phyloP scores from a whole-genome alignment of 2,113 vertebrate species.

The Indicator indicator region DNA sequence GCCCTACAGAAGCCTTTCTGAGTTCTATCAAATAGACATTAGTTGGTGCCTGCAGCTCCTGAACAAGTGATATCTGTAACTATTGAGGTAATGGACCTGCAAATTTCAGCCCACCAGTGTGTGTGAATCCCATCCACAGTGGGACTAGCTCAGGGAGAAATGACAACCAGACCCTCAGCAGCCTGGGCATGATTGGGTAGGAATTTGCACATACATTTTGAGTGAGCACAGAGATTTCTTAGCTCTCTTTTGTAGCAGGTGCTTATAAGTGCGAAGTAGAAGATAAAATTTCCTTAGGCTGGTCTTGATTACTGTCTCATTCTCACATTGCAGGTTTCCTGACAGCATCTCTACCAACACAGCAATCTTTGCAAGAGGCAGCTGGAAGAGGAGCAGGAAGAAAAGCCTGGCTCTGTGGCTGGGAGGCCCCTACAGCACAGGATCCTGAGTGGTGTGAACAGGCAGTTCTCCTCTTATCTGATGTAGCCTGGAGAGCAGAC shows the following conservation, averaged over 20 bases:
- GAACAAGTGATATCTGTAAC: neutral
- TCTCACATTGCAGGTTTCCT: neutral
- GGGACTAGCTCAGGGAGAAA: neutral
- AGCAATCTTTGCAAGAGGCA: neutral
- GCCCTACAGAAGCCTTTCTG: neutral
- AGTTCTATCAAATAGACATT: neutral
- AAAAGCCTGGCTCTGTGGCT: neutral
- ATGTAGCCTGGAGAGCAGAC: slow-evolving; percentile 50
- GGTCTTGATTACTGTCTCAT: neutral
- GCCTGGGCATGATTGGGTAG: neutral
- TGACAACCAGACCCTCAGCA: neutral
- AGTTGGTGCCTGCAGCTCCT: neutral
- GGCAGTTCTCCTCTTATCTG: slow-evolving; percentile 63
- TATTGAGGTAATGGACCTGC: neutral
- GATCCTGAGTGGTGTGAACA: neutral
- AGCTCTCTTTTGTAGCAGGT: neutral
- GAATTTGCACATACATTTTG: neutral
- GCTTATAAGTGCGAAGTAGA: neutral
- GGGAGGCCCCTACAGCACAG: slow-evolving; percentile 22
- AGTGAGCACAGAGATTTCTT: neutral
- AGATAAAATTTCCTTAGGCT: slow-evolving; percentile 3
- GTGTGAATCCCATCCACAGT: neutral
- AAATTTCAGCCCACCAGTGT: neutral
- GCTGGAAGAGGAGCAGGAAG: neutral
- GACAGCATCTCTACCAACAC: neutral